Conservation (phyloP, 2,797 vertebrate genomes). For the Myotis findleyi region DNA sequence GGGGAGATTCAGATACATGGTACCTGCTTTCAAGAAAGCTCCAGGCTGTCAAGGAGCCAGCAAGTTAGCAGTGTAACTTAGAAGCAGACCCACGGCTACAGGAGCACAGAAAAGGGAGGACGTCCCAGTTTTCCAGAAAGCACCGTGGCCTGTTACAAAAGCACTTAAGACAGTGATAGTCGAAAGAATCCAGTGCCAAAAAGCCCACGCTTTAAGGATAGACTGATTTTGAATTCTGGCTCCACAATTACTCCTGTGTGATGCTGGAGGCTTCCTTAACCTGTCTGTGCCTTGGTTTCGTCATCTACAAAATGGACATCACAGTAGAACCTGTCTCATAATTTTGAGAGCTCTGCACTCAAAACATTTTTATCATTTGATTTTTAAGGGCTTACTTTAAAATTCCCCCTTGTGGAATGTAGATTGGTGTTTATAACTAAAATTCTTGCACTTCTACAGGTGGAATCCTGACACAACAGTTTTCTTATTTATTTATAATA, state of each 20-base stretch:
- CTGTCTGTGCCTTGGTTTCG: neutral
- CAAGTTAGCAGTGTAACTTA: neutral
- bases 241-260: neutral
- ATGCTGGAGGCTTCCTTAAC: neutral
- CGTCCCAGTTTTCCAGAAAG: neutral
- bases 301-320: neutral
- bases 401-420: neutral
- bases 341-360: neutral
- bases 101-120: neutral
- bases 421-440: neutral
- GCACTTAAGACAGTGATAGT: neutral
- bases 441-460: constrained; percentile 17
- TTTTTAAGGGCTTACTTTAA: neutral
- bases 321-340: neutral
- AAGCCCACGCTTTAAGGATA: neutral
- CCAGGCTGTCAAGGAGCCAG: neutral
- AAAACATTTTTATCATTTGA: neutral
- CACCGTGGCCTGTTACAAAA: neutral
- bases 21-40: neutral
- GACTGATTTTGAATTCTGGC: neutral
- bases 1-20: neutral
- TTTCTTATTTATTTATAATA: constrained; percentile 33
- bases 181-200: neutral
- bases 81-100: neutral
- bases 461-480: neutral